These are phyloP conservation scores for Exocentrus adspersus DNA, from an alignment of 2,888 invertebrate genomes.

Conservation along the genomic window DNA sequence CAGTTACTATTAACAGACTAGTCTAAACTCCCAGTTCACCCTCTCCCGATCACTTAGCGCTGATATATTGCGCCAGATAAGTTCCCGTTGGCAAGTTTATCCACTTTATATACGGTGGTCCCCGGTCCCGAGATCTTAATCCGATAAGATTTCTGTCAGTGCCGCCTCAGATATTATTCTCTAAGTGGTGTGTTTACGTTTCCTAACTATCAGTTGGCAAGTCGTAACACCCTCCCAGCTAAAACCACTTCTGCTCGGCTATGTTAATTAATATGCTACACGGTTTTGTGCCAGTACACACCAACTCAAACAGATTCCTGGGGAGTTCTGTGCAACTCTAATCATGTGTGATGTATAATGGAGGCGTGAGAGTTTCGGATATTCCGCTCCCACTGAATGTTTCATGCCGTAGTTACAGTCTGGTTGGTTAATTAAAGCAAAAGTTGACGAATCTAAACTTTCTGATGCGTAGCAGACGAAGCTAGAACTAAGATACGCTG, in stretches of 20 bases:
- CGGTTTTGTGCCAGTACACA: background rate
- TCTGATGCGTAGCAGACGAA: too few species aligned
- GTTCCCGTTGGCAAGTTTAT: conserved; percentile 4
- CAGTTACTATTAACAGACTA: background rate
- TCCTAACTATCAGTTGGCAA: background rate
- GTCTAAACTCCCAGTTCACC: background rate
- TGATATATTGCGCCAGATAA: conserved; percentile 12
- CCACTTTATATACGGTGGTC: background rate
- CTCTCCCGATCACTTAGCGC: background rate
- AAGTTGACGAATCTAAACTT: too few species aligned
- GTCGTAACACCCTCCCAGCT: background rate
- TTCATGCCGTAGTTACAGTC: too few species aligned
- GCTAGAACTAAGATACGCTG: too few species aligned
- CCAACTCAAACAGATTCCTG: background rate
- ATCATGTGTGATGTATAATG: background rate
- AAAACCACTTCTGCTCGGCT: background rate
- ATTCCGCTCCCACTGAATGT: too few species aligned
- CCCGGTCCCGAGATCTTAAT: background rate
- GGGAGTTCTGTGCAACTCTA: background rate
- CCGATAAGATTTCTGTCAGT: background rate
- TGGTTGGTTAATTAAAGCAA: too few species aligned
- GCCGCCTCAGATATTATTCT: background rate
- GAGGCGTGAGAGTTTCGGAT: too few species aligned
- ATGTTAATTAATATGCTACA: background rate
- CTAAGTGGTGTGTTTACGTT: background rate